Base-by-base conservation (phyloP, 2,888 invertebrate genomes). In the Gisinianus flammeolus region DNA sequence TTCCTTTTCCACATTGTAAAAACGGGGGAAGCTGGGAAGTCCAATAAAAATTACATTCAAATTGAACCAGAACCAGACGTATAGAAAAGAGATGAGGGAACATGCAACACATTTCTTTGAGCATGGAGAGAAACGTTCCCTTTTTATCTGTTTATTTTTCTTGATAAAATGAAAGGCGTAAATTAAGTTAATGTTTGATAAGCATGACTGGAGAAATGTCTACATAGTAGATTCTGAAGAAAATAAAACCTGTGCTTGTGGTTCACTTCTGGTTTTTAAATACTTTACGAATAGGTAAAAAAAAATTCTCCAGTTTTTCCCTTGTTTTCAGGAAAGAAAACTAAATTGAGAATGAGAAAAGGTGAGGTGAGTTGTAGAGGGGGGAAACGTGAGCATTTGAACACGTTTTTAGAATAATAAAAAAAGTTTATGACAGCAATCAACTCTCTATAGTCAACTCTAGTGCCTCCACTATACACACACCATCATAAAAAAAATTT, bases 391-490 rank as follows among this genome's bases (percentile, higher is more conserved):
- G 44, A 44, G 44, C 44, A 44, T 19, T 44, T 44, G 44, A 44
- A 6, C 44, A 44, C 44, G 44, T 44, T 44, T 44, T 19, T 44
- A 44, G 44, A 44, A 12, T 44, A 12, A 44, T 44, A 44, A 44
- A 44, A 44, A 44, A 44, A n/a, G 19, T 44, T 44, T 44, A 44
- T 19, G 44, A 44, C 44, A 2, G 44, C 19, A 44, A 44, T 44
- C 44, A 44, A 44, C 16, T 6, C 6, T 19, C 5, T 52, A 72
- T 31, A 72, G 58, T 72, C 56, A 72, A 72, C 58, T 30, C 30
- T 30, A 2, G 64, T n/a, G 56, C 56, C 22, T 22, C 52, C n/a
- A 64, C 28, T n/a, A n/a, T n/a, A n/a, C n/a, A n/a, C n/a, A n/a
- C n/a, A n/a, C n/a, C n/a, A n/a, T n/a, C n/a, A n/a, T n/a, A n/a